Percentiles rank a stretch among this genome's conserved stretches.
Conservation (phyloP, 2,797 vertebrate species). For the Tarsius wallacei region DNA sequence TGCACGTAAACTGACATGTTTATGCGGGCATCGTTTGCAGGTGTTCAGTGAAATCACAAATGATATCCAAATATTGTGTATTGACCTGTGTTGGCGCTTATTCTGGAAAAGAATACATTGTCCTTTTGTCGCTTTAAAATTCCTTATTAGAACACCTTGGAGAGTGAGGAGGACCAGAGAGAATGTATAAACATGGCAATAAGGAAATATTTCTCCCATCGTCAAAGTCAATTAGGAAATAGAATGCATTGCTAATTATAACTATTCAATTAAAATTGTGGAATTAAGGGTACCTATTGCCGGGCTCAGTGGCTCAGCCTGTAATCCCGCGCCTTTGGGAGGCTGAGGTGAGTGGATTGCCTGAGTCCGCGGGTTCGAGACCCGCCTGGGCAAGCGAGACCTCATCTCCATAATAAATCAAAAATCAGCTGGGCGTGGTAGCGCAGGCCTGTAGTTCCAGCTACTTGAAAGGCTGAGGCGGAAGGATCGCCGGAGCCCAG, state of each 20-base stretch:
- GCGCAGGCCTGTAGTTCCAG: too few species aligned
- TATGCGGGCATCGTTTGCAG: not conserved
- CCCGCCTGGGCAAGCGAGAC: too few species aligned
- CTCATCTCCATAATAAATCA: too few species aligned
- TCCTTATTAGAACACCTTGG: not conserved
- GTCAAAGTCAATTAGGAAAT: conserved; percentile 8
- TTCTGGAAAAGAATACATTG: not conserved
- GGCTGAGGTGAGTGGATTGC: too few species aligned
- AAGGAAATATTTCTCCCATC: conserved; percentile 31
- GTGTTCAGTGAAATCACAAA: conserved; percentile 56
- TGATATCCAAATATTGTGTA: conserved; percentile 46
- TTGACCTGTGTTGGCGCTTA: not conserved
- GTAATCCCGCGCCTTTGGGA: too few species aligned
- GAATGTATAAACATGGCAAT: not conserved
- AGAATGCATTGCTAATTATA: not conserved
- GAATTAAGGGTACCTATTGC: not conserved
- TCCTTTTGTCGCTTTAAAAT: conserved; percentile 53
- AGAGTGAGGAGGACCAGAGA: not conserved
- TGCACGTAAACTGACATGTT: not conserved
- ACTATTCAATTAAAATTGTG: not conserved
- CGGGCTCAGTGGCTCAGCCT: too few species aligned
- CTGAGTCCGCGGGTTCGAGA: too few species aligned
- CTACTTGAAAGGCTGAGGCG: too few species aligned
- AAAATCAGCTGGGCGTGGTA: too few species aligned
- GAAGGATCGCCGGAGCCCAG: too few species aligned